Evolutionary conservation across 2,113 vertebrate species (phyloP).

Genomic region (Ptilonorhynchus violaceus): DNA sequence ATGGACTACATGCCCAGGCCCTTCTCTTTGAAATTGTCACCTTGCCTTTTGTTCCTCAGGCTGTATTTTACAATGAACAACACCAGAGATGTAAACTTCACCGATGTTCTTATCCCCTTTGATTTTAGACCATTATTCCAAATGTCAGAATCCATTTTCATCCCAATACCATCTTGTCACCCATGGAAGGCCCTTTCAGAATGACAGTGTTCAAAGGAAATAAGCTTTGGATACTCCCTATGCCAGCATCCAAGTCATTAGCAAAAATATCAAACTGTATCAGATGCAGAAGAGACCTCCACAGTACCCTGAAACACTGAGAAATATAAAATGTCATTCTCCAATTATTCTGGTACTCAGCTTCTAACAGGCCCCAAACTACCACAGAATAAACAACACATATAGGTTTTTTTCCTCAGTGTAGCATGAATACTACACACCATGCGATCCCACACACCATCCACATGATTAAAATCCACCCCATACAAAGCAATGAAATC

Average conservation of each 20-base stretch:
- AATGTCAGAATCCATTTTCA: neutral
- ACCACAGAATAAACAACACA: neutral
- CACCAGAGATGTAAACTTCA: neutral
- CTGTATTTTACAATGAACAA: neutral
- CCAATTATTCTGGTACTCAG: neutral
- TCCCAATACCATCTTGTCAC: neutral
- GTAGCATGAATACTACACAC: neutral
- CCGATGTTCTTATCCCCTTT: neutral
- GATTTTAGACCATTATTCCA: neutral
- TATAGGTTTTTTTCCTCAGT: neutral
- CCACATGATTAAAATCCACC: neutral
- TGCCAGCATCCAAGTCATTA: neutral
- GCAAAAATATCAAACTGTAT: neutral
- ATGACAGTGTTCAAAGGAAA: neutral
- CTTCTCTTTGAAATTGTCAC: neutral
- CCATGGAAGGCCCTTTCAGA: neutral
- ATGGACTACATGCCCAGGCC: neutral
- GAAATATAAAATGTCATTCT: neutral
- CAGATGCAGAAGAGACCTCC: neutral
- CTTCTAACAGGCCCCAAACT: neutral
- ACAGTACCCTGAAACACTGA: neutral
- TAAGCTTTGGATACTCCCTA: neutral
- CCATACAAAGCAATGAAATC: fast-evolving
- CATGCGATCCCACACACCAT: neutral
- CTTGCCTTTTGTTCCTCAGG: neutral